These are phyloP conservation scores for Danio tinwini DNA, from an alignment of 2,797 vertebrate species.

Conservation along the genomic window DNA sequence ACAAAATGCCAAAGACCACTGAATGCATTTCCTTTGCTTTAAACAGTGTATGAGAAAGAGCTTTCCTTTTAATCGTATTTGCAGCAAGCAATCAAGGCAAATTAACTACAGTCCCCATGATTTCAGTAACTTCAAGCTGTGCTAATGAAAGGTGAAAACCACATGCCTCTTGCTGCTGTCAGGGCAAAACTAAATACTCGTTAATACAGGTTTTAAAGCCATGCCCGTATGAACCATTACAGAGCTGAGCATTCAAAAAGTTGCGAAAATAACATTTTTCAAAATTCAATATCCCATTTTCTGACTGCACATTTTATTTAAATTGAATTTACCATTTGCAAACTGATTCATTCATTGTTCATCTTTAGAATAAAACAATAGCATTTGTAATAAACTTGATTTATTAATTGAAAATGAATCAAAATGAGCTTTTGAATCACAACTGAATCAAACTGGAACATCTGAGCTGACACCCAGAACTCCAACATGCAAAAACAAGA, in stretches of 20 bases:
- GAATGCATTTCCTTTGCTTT: neutral
- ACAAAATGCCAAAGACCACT: neutral
- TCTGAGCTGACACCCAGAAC: no score
- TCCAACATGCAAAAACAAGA: no score
- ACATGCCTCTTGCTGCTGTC: conserved; percentile 29
- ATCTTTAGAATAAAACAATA: no score
- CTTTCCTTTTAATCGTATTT: conserved; percentile 28
- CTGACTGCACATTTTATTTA: no score
- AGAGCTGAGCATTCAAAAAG: neutral
- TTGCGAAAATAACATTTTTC: no score
- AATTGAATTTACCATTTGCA: no score
- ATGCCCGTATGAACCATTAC: neutral
- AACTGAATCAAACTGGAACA: no score
- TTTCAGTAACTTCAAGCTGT: conserved; percentile 43
- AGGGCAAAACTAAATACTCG: neutral
- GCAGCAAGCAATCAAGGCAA: conserved; percentile 19
- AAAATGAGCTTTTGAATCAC: no score
- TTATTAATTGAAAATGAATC: no score
- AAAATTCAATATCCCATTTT: no score
- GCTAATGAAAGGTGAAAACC: conserved; percentile 43
- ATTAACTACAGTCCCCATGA: conserved; percentile 40
- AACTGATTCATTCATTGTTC: no score
- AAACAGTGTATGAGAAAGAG: neutral
- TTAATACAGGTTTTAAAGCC: conserved; percentile 3
- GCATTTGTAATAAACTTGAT: no score